These are phyloP conservation scores for Drosophila ustulata DNA, from an alignment of 2,888 invertebrate genomes.

Conservation along the genomic window DNA sequence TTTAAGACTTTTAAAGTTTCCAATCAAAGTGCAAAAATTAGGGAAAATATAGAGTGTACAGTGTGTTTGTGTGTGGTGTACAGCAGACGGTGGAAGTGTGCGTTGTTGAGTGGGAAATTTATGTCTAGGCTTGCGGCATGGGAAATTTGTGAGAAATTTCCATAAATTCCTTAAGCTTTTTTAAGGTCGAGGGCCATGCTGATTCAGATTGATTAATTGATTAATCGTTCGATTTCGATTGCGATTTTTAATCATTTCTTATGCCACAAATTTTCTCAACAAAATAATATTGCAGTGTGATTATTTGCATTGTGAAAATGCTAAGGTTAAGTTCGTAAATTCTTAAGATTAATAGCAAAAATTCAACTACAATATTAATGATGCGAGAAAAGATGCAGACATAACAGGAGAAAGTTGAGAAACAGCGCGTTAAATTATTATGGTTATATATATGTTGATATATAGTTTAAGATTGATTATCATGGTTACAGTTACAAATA, in stretches of 20 bases:
- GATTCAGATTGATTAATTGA: slow-evolving; percentile 7
- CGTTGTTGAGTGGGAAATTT: slow-evolving; percentile 25
- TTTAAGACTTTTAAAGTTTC: slow-evolving; percentile 18
- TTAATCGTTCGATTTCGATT: not conserved
- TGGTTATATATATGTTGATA: slow-evolving; percentile 12
- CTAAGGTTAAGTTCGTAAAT: slow-evolving; percentile 25
- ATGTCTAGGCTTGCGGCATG: slow-evolving; percentile 23
- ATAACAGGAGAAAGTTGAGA: slow-evolving; percentile 43
- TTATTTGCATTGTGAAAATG: slow-evolving; percentile 49
- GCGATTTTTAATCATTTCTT: slow-evolving; percentile 17
- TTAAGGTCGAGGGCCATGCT: slow-evolving; percentile 4
- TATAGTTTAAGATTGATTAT: slow-evolving; percentile 32
- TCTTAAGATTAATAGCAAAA: slow-evolving; percentile 60
- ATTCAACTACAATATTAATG: slow-evolving; percentile 82
- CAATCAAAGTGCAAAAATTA: slow-evolving; percentile 56
- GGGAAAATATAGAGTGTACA: slow-evolving; percentile 20
- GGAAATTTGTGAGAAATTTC: not conserved
- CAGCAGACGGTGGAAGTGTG: slow-evolving; percentile 31
- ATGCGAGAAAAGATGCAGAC: slow-evolving; percentile 80
- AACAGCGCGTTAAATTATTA: slow-evolving; percentile 30
- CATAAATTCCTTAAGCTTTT: not conserved
- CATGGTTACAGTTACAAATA: slow-evolving; percentile 22
- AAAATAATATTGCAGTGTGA: slow-evolving; percentile 82
- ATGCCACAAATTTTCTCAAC: slow-evolving; percentile 71
- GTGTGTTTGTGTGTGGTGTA: slow-evolving; percentile 8